Conservation (phyloP, 2,888 invertebrate genomes). For the Tridacna crocea region DNA sequence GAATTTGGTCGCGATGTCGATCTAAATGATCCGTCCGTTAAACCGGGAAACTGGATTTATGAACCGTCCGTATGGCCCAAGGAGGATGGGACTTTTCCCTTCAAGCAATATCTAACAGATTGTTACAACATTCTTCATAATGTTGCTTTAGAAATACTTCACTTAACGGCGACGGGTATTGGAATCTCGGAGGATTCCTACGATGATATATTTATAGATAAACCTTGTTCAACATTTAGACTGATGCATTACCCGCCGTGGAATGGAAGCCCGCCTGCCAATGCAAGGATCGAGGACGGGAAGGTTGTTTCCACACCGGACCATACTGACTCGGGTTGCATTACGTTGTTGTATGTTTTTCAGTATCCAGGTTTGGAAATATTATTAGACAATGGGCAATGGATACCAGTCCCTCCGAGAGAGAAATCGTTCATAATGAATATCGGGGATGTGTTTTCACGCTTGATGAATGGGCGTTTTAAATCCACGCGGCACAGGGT, state of each 20-base stretch:
- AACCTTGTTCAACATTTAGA: constrained; percentile 67
- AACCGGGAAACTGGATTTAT: constrained; percentile 63
- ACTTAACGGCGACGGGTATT: constrained; percentile 62
- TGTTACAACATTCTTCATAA: constrained; percentile 61
- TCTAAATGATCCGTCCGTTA: constrained; percentile 49
- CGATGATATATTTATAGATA: constrained; percentile 66
- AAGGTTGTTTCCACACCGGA: constrained; percentile 63
- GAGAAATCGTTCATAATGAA: constrained; percentile 70
- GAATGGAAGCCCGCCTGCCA: constrained; percentile 52
- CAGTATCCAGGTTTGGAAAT: constrained; percentile 67
- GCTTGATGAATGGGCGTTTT: constrained; percentile 66
- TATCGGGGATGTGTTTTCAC: constrained; percentile 70
- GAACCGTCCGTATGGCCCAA: constrained; percentile 62
- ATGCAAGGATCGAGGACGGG: constrained; percentile 61
- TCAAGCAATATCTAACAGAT: constrained; percentile 48
- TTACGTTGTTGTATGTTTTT: constrained; percentile 65
- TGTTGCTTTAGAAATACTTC: constrained; percentile 61
- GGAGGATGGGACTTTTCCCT: constrained; percentile 65
- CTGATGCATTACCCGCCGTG: constrained; percentile 72
- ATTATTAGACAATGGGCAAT: constrained; percentile 48
- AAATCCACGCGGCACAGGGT: constrained; percentile 71
- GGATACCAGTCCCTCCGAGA: constrained; percentile 64
- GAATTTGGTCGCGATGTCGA: constrained; percentile 63
- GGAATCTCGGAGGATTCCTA: constrained; percentile 67
- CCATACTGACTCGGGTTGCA: constrained; percentile 69